A percentile compares a stretch with the other conserved stretches of the same genome.
These are phyloP conservation scores for Megaceryle maxima DNA, from an alignment of 2,113 vertebrate genomes.

Conservation along the genomic window DNA sequence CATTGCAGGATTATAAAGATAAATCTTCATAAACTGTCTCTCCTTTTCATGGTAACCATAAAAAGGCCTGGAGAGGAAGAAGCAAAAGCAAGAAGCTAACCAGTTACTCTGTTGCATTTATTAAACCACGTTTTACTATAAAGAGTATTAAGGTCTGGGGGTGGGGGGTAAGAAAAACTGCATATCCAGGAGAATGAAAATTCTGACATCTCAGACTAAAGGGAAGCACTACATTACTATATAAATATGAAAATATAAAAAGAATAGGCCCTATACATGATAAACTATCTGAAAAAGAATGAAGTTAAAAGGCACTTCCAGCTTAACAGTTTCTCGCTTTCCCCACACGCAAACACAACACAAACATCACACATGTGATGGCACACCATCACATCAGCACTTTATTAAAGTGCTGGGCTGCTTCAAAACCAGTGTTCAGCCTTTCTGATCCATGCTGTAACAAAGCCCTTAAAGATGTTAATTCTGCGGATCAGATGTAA, in stretches of 20 bases:
- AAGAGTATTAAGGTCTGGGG: not conserved
- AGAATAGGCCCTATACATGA: not conserved
- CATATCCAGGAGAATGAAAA: not conserved
- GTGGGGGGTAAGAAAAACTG: not conserved
- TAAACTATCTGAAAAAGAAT: not conserved
- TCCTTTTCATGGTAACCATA: slow-evolving; percentile 96
- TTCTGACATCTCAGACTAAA: not conserved
- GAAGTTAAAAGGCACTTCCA: not conserved
- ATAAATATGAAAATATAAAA: not conserved
- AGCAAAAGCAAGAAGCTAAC: slow-evolving; percentile 29
- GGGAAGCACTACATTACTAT: not conserved
- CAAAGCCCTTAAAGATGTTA: not conserved
- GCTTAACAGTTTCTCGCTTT: not conserved
- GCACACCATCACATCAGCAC: not conserved
- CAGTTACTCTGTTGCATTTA: not conserved
- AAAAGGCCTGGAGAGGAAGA: slow-evolving; percentile 86
- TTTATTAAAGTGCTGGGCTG: not conserved
- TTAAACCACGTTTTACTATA: not conserved
- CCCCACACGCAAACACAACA: not conserved
- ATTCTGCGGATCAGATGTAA: not conserved
- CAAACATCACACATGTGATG: not conserved
- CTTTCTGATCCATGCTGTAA: not conserved
- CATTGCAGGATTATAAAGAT: slow-evolving; percentile 97
- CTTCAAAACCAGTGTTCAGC: not conserved
- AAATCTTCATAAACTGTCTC: slow-evolving; percentile 98